A percentile compares a stretch with the other conserved stretches of the same genome.
These are phyloP conservation scores for Amazona guildingii DNA, from an alignment of 2,113 vertebrate species.

Conservation along the genomic window DNA sequence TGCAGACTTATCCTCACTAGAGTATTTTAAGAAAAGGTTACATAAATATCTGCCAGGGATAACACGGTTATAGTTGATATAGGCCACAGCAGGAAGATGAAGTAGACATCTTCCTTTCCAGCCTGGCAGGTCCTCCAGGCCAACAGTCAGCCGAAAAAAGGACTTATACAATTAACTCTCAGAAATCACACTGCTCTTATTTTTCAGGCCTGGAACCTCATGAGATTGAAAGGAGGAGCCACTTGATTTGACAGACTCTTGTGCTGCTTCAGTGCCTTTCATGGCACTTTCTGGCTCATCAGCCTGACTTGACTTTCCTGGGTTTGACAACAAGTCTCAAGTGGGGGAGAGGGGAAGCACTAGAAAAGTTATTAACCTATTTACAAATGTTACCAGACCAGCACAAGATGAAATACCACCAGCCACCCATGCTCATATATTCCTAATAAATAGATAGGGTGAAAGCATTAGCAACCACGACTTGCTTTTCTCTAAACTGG, in stretches of 20 bases:
- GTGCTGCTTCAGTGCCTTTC: constrained; percentile 53
- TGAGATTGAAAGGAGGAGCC: constrained; percentile 45
- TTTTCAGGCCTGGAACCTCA: neutral
- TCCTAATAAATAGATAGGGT: neutral
- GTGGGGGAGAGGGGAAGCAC: neutral
- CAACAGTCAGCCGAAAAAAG: neutral
- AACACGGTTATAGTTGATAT: neutral
- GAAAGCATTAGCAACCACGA: neutral
- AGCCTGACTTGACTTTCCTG: neutral
- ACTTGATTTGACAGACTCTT: constrained; percentile 29
- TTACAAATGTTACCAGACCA: neutral
- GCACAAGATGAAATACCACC: neutral
- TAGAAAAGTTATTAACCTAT: constrained; percentile 12
- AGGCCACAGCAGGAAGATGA: neutral
- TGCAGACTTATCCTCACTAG: neutral
- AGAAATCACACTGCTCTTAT: neutral
- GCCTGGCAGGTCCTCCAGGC: neutral
- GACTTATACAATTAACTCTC: neutral
- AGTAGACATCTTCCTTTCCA: neutral
- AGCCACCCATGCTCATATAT: neutral
- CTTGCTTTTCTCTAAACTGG: neutral
- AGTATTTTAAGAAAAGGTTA: neutral
- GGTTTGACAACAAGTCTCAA: constrained; percentile 39
- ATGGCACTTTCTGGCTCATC: constrained; percentile 23
- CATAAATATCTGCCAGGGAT: neutral